Base-by-base conservation (phyloP, 2,113 vertebrate species). In the Platichthys flesus region DNA sequence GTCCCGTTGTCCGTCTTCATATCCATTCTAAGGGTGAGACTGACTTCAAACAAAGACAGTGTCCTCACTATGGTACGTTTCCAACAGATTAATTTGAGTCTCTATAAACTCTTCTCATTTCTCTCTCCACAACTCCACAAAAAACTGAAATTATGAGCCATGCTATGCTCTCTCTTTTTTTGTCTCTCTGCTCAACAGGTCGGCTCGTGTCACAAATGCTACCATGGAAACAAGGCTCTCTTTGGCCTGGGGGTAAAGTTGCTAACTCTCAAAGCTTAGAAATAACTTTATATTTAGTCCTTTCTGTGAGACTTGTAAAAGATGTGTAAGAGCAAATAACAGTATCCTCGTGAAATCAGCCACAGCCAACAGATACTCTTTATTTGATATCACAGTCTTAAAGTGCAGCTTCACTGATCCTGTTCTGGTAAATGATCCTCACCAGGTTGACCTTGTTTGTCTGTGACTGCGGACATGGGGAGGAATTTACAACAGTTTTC, bases 181-280 rank as follows among this genome's bases (percentile, higher is more conserved):
- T 21, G 6, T 31, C 5, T 31, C 31, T 31, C 6, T 31, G 31
- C 31, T 23, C 14, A 9, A 31, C 58, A 49, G 37, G 51, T 23
- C 26, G 26, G 18, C 12, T 60, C 13, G 1, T 60, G 49, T 54
- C 26, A 52, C 23, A 18, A 58, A 3, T 15, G 55, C 66, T 67
- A 24, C 63, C 37, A 67, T 67, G 20, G 69, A 60, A 67, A 72
- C 45, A 18, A 21, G 40, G 55, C 23, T 59, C 45, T 13, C 47
- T 9, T 58, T 24, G n/a, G n/a, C 28, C 45, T 28, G 21, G 16
- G 16, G 54, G 5, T n/a, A n/a, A 3, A 47, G 21, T 15, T 40
- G 37, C 5, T 3, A 57, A 56, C 21, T 51, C 63, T 26, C 1
- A 14, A 64, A 23, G 18, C 9, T 35, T 18, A 35, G 20, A 35